Base-by-base conservation (phyloP, 2,888 invertebrate species). In the Arge pagana region DNA sequence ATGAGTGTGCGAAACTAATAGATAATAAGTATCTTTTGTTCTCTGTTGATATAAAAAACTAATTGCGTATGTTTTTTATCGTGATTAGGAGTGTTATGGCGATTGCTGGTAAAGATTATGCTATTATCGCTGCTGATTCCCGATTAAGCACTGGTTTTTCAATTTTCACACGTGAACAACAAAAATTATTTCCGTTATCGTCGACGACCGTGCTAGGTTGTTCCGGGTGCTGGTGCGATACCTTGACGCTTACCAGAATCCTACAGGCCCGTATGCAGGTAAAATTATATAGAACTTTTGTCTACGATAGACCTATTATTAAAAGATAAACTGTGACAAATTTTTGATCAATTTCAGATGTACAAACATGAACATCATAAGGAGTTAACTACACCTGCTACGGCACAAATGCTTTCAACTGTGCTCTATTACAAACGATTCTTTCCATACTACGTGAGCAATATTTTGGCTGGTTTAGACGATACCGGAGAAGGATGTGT, bases 171-270 rank as follows among this genome's bases (percentile, higher is more conserved):
- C 83, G 96, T 30, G 85, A 93, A 51, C 92, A 93, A 71, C 87
- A 90, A 59, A 97, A 97, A 77, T 79, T 96, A 7, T 94, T 94
- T 69, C 80, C 84, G 59, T 77, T 97, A 62, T 90, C 94, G 0
- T 80, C 86, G 1, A 85, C 83, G 41, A 95, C 96, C 1, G 88
- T 98, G 28, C 80, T 99, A n/a, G 96, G 93, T 1, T 93, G 93
- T 50, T 87, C 93, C 16, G 98, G 98, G 15, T 99, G 98, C 77
- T 97, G 98, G 93, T 96, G 97, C 69, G 99, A 99, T 78, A 92
- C 93, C 3, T 80, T 97, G 13, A 93, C 97, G 1, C 80, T 99
- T 40, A 93, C 93, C 7, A 85, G 92, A 60, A 80, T 93, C 57
- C 77, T 97, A 23, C 82, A 86, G 59, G 91, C 94, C 49, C 85